Evolutionary conservation across 2,888 invertebrate genomes (phyloP).

Genomic region (Calephelis perditalis): DNA sequence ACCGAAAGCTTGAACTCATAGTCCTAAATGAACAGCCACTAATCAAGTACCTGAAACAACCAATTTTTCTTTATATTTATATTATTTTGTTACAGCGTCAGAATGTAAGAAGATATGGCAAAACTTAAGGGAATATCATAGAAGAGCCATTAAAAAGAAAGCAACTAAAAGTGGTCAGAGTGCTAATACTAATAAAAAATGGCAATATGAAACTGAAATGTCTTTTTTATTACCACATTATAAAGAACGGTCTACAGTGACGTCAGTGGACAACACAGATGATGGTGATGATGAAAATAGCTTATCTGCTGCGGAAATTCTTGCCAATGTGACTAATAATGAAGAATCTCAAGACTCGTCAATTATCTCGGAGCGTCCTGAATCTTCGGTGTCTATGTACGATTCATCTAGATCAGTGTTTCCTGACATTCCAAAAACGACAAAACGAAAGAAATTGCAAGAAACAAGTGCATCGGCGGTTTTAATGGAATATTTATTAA

Average conservation of each 20-base stretch:
- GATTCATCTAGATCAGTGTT: constrained; percentile 15
- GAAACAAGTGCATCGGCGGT: too few species aligned
- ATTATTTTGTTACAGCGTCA: constrained; percentile 31
- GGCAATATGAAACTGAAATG: constrained; percentile 34
- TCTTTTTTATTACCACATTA: constrained; percentile 32
- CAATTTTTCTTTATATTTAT: constrained; percentile 19
- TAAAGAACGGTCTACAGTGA: constrained; percentile 30
- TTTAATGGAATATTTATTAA: too few species aligned
- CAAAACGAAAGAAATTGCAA: too few species aligned
- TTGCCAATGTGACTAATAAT: not conserved
- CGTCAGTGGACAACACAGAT: constrained; percentile 21
- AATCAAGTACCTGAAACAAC: constrained; percentile 30
- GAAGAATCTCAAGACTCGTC: constrained; percentile 15
- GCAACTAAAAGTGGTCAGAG: constrained; percentile 32
- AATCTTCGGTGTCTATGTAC: constrained; percentile 15
- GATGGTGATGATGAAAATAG: constrained; percentile 18
- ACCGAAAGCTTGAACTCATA: constrained; percentile 29
- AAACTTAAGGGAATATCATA: constrained; percentile 20
- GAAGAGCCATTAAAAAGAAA: constrained; percentile 27
- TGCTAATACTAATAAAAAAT: constrained; percentile 31
- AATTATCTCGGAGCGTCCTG: constrained; percentile 15
- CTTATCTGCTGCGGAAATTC: too few species aligned
- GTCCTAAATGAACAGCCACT: constrained; percentile 30
- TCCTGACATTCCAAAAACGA: too few species aligned
- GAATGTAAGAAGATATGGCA: constrained; percentile 32